Percentiles rank a stretch among this genome's conserved stretches.
Evolutionary conservation across 2,797 vertebrate species (phyloP).

Genomic region (Alosa sapidissima): DNA sequence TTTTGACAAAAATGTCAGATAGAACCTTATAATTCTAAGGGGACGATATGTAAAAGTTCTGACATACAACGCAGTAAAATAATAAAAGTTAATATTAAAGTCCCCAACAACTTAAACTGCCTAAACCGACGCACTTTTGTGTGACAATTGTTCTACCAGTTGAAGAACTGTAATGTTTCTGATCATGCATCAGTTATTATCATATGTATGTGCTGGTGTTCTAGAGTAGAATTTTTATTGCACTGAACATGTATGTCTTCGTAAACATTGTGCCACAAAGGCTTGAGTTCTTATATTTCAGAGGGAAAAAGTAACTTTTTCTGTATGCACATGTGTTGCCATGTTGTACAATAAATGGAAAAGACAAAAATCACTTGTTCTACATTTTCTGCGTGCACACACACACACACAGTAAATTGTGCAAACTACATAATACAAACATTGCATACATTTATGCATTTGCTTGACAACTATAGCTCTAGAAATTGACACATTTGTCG

Average conservation of each 20-base stretch:
- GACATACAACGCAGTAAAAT: background rate
- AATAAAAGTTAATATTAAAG: background rate
- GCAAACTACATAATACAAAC: background rate
- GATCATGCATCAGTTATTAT: slow-evolving; percentile 33
- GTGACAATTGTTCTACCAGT: slow-evolving; percentile 60
- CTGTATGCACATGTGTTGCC: slow-evolving; percentile 60
- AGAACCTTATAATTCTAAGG: no score
- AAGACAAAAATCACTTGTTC: slow-evolving; percentile 27
- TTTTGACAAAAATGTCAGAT: no score
- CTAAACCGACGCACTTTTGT: slow-evolving; percentile 78
- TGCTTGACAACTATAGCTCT: background rate
- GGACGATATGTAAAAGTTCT: background rate
- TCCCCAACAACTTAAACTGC: slow-evolving; percentile 85
- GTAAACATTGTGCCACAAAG: slow-evolving; percentile 79
- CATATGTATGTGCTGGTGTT: slow-evolving; percentile 78
- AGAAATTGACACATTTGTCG: background rate
- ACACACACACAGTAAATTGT: background rate
- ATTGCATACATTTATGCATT: background rate
- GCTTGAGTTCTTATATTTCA: slow-evolving; percentile 71
- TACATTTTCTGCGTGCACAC: background rate
- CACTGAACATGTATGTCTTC: slow-evolving; percentile 85
- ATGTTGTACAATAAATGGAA: slow-evolving; percentile 40
- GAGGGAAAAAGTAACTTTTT: slow-evolving; percentile 71
- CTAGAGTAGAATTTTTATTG: slow-evolving; percentile 80
- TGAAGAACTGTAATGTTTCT: slow-evolving; percentile 36